Conservation (phyloP, 2,113 vertebrate genomes). For the Carassius carassius region DNA sequence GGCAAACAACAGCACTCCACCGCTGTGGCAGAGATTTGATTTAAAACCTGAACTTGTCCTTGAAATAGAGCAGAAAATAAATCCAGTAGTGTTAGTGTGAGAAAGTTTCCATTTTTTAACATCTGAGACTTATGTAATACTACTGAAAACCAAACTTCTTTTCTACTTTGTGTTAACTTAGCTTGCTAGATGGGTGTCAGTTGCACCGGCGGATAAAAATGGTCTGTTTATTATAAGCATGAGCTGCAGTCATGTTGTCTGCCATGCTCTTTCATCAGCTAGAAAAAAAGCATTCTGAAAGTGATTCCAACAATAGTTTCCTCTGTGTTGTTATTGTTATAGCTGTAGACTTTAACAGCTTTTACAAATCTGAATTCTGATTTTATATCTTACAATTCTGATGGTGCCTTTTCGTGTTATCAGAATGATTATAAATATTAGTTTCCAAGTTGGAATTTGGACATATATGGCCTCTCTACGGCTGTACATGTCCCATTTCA, state of each 20-base stretch:
- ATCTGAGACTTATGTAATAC: slow-evolving; percentile 9
- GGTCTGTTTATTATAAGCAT: background rate
- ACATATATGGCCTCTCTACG: too few species aligned
- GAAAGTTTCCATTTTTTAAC: slow-evolving; percentile 12
- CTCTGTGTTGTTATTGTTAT: background rate
- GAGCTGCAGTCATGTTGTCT: too few species aligned
- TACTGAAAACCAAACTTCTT: background rate
- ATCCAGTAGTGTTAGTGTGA: slow-evolving; percentile 5
- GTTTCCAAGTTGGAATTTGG: too few species aligned
- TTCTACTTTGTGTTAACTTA: background rate
- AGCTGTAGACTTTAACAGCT: background rate
- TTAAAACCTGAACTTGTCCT: slow-evolving; percentile 17
- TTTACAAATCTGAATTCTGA: too few species aligned
- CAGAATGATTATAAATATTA: too few species aligned
- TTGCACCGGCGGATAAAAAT: background rate
- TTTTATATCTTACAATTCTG: too few species aligned
- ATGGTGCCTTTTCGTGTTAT: too few species aligned
- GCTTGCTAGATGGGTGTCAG: background rate
- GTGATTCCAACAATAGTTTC: background rate
- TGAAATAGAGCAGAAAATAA: slow-evolving; percentile 22
- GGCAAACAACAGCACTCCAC: background rate
- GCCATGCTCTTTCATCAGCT: background rate
- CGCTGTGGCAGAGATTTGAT: background rate
- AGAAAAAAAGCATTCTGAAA: background rate
- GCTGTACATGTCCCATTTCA: too few species aligned